Conservation (phyloP, 2,797 vertebrate species). For the Botia almorhae region DNA sequence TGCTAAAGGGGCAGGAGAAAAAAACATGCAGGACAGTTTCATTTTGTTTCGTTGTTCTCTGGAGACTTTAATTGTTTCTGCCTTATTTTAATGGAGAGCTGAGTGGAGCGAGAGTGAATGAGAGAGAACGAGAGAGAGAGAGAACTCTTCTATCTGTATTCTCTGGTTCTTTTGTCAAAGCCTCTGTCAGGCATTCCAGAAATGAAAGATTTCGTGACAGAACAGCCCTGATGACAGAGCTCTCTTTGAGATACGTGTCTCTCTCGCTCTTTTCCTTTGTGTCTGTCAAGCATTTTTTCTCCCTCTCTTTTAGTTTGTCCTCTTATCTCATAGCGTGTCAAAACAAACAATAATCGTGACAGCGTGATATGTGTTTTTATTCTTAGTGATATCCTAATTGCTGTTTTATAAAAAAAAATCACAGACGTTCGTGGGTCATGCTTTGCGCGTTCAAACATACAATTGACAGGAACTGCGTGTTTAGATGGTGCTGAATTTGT, state of each 20-base stretch:
- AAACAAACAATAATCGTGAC: slow-evolving; percentile 35
- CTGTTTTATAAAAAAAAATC: slow-evolving; percentile 36
- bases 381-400: slow-evolving; percentile 37
- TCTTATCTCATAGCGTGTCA: slow-evolving; percentile 33
- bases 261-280: slow-evolving; percentile 15
- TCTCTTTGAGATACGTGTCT: slow-evolving; percentile 31
- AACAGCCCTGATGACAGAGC: slow-evolving; percentile 53
- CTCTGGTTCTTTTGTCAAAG: slow-evolving; percentile 39
- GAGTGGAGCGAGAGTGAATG: background rate
- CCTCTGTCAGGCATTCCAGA: slow-evolving; percentile 38
- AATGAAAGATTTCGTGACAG: slow-evolving; percentile 48
- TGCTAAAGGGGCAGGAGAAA: slow-evolving; percentile 13
- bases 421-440: background rate
- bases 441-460: background rate
- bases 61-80: slow-evolving; percentile 40
- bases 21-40: slow-evolving; percentile 43
- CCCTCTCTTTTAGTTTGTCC: slow-evolving; percentile 30
- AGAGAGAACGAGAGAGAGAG: background rate
- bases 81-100: slow-evolving; percentile 24
- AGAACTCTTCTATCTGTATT: slow-evolving; percentile 21
- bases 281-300: slow-evolving; percentile 27
- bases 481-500: background rate
- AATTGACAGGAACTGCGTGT: slow-evolving; percentile 1
- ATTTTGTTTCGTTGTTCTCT: slow-evolving; percentile 47
- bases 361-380: slow-evolving; percentile 45